Conservation (phyloP, 2,797 vertebrate genomes). For the Ibycter americanus region DNA sequence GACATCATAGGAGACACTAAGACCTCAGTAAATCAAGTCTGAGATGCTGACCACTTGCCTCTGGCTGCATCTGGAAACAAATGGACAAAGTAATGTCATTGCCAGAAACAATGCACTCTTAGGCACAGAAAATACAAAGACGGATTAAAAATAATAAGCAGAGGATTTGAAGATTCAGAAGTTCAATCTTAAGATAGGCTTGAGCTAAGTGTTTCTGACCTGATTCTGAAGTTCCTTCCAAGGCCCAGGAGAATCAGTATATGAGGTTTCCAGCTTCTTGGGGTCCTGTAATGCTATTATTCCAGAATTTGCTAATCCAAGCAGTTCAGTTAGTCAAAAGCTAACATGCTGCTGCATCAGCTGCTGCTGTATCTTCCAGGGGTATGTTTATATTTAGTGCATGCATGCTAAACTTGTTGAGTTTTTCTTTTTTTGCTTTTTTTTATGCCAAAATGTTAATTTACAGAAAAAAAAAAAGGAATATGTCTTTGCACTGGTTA, state of each 20-base stretch:
- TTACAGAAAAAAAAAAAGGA: background rate
- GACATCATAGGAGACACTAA: background rate
- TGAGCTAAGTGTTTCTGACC: background rate
- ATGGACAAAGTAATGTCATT: background rate
- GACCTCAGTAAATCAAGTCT: background rate
- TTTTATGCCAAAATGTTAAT: background rate
- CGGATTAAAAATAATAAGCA: background rate
- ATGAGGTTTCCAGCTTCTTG: background rate
- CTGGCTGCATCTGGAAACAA: background rate
- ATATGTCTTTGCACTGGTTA: background rate
- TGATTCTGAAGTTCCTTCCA: background rate
- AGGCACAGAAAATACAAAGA: background rate
- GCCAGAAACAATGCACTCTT: background rate
- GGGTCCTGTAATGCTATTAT: background rate
- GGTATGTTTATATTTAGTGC: background rate
- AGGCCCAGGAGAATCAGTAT: background rate
- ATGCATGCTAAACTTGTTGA: background rate
- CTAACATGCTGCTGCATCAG: background rate
- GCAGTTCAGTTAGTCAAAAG: background rate
- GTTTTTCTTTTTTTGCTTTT: background rate
- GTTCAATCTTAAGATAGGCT: background rate
- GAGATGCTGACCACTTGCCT: background rate
- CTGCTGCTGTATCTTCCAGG: background rate
- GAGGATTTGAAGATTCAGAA: background rate
- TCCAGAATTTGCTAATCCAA: background rate